Conservation (phyloP, 2,888 invertebrate genomes). For the Crematogaster levior region DNA sequence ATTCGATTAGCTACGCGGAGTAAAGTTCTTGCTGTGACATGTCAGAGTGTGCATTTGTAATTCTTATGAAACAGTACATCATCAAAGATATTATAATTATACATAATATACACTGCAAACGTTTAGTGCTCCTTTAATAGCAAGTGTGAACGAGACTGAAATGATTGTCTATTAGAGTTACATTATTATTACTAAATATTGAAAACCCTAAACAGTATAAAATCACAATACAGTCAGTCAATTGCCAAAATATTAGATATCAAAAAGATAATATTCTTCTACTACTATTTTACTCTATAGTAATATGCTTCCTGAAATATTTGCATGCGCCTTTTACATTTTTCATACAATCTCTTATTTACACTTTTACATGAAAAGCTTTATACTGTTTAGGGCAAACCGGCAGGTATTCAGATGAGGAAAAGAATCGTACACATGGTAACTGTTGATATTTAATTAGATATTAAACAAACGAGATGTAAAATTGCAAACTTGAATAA, state of each 20-base stretch:
- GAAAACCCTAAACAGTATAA: slow-evolving; percentile 28
- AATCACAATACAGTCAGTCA: neutral
- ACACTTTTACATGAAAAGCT: neutral
- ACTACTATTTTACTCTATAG: neutral
- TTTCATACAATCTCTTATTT: no score
- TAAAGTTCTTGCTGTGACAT: neutral
- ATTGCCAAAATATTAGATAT: neutral
- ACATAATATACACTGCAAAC: neutral
- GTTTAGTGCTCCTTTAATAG: neutral
- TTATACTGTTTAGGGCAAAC: slow-evolving; percentile 5
- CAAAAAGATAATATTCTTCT: neutral
- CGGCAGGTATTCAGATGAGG: neutral
- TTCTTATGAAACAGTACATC: neutral
- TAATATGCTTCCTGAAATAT: neutral
- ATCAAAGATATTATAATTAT: neutral
- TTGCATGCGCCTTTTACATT: neutral
- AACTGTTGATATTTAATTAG: slow-evolving; percentile 6
- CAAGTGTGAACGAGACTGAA: neutral
- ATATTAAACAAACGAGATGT: neutral
- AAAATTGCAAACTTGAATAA: neutral
- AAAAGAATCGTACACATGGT: neutral
- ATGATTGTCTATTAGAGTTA: slow-evolving; percentile 6
- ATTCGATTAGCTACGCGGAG: neutral
- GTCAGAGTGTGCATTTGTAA: slow-evolving; percentile 14
- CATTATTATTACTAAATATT: neutral